Percentiles rank a stretch among this genome's conserved stretches.
These are phyloP conservation scores for Lemur catta DNA, from an alignment of 2,797 vertebrate genomes.

Conservation along the genomic window DNA sequence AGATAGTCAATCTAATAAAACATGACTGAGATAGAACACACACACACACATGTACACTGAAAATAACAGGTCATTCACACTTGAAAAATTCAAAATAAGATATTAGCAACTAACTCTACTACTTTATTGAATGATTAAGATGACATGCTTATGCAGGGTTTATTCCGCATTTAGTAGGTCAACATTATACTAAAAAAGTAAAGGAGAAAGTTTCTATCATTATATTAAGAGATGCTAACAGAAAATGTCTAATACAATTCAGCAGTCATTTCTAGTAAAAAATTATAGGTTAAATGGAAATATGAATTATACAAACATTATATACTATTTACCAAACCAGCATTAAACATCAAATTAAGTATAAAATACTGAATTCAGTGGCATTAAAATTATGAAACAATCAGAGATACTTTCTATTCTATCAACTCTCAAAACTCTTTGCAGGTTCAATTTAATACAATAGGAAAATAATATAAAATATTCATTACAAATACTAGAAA, in stretches of 20 bases:
- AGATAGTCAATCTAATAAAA: background rate
- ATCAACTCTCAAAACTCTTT: background rate
- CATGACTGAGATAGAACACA: background rate
- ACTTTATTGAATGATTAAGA: background rate
- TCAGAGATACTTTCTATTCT: background rate
- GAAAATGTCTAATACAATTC: background rate
- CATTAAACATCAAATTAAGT: background rate
- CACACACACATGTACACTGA: no score
- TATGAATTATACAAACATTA: background rate
- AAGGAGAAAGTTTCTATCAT: background rate
- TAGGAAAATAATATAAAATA: background rate
- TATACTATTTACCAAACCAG: background rate
- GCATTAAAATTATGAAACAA: background rate
- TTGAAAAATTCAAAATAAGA: background rate
- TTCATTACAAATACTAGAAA: background rate
- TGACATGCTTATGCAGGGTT: background rate
- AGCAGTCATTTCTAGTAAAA: background rate
- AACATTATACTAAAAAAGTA: background rate
- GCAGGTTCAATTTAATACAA: background rate
- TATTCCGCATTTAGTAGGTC: background rate
- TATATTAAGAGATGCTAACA: background rate
- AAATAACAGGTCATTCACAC: background rate
- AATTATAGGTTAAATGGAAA: background rate
- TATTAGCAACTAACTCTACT: background rate
- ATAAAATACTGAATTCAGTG: background rate